phyloP scores from a whole-genome alignment of 2,888 invertebrate species.

The Rhogogaster chlorosoma region DNA sequence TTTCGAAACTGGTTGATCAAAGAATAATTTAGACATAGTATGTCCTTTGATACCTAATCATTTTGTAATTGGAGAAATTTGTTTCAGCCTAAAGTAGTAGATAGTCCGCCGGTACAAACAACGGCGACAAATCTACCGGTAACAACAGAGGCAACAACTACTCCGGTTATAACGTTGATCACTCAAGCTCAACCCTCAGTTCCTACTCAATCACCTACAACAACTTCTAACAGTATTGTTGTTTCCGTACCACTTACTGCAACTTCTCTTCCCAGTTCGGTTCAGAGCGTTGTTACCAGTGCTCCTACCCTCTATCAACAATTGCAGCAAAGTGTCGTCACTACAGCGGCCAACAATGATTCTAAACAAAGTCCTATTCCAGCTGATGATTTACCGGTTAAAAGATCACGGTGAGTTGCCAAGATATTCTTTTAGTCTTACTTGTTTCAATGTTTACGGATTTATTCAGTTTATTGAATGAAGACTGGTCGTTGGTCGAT shows the following conservation, averaged over 20 bases:
- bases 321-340: slow-evolving; percentile 71
- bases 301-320: slow-evolving; percentile 76
- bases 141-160: slow-evolving; percentile 69
- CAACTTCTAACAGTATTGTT: slow-evolving; percentile 80
- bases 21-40: no score
- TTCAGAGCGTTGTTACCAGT: slow-evolving; percentile 70
- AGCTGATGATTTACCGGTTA: slow-evolving; percentile 79
- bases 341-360: slow-evolving; percentile 65
- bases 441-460: not conserved
- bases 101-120: slow-evolving; percentile 68
- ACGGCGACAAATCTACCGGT: slow-evolving; percentile 64
- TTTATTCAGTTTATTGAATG: not conserved
- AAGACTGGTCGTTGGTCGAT: not conserved
- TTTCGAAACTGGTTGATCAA: no score
- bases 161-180: slow-evolving; percentile 74
- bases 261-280: slow-evolving; percentile 74
- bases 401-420: slow-evolving; percentile 80
- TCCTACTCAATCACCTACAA: slow-evolving; percentile 68
- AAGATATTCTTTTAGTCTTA: not conserved
- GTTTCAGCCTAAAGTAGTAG: slow-evolving; percentile 69
- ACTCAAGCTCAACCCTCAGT: slow-evolving; percentile 69
- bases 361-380: slow-evolving; percentile 71
- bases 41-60: not conserved
- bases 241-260: slow-evolving; percentile 83
- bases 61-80: not conserved